These are phyloP conservation scores for Contarinia nasturtii DNA, from an alignment of 1,140 invertebrate genomes.

Conservation along the genomic window DNA sequence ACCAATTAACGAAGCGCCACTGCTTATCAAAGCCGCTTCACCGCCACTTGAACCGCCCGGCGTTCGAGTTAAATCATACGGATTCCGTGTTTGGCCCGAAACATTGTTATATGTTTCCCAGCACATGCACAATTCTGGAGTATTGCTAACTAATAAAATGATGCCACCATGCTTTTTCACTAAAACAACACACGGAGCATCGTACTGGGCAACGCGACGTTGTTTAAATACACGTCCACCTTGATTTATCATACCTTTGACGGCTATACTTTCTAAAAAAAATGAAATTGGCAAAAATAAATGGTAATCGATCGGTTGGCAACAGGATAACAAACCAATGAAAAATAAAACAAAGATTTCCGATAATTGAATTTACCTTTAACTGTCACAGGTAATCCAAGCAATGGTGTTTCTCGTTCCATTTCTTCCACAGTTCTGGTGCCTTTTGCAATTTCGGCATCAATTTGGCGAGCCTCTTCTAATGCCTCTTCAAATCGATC, in stretches of 20 bases:
- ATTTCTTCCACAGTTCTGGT: slow-evolving; percentile 26
- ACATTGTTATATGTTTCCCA: slow-evolving; percentile 80
- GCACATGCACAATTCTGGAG: slow-evolving; percentile 77
- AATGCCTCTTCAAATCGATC: slow-evolving; percentile 41
- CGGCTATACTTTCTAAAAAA: slow-evolving; percentile 41
- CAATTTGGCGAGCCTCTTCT: slow-evolving; percentile 31
- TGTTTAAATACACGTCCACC: slow-evolving; percentile 28
- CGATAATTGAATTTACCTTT: no score
- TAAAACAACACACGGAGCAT: slow-evolving; percentile 48
- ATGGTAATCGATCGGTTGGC: no score
- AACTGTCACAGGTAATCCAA: slow-evolving; percentile 42
- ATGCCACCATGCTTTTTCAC: slow-evolving; percentile 67
- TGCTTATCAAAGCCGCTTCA: slow-evolving; percentile 45
- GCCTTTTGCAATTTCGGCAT: slow-evolving; percentile 24
- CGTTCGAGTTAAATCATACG: slow-evolving; percentile 59
- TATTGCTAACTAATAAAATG: slow-evolving; percentile 71
- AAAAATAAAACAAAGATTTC: no score
- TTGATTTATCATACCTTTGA: slow-evolving; percentile 38
- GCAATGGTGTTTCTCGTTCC: slow-evolving; percentile 31
- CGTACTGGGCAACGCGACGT: slow-evolving; percentile 36
- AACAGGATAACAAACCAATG: no score
- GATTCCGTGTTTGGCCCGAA: slow-evolving; percentile 72
- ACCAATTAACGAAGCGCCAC: slow-evolving; percentile 58
- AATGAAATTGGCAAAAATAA: slow-evolving; percentile 43
- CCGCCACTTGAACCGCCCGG: slow-evolving; percentile 63